Base-by-base conservation (phyloP, 2,888 invertebrate genomes). In the Helobdella robusta region DNA sequence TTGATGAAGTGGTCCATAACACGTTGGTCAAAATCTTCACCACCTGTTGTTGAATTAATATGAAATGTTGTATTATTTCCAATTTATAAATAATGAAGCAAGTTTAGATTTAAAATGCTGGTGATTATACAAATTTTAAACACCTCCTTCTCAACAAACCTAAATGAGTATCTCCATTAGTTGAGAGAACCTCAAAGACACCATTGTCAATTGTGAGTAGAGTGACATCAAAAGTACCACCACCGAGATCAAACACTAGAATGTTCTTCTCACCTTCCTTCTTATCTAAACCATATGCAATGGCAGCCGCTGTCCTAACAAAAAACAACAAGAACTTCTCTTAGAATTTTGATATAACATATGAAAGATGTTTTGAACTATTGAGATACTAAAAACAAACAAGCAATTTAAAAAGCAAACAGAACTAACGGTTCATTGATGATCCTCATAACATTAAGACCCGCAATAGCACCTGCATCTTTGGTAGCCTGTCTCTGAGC, bases 1-100 rank as follows among this genome's bases (percentile, higher is more conserved):
- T 97, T 95, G 80, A 94, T 91, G 84, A 98, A 97, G 82, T 98
- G 93, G 75, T 97, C 94, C 92, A 95, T 93, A 2, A 95, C 92
- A 72, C 92, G 85, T 81, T 95, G 93, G 82, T 95, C 94, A 80
- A 95, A 98, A 83, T 98, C 97, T 83, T 98, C 97, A 79, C 97
- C 97, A 76, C 97, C 82, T 79, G 66, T 30, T 23, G 28, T 44
- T 30, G 18, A 4, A 60, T 40, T 28, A 40, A 35, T 40, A 36
- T 44, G 1, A 23, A 32, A 20, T 8, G n/a, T 59, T 4, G 18
- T 59, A 30, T 15, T 6, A 25, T 6, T 20, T 25, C 3, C 23
- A 25, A n/a, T 20, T 8, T 1, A 56, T 28, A 56, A 8, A 95
- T 94, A 80, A 95, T 98, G 83, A 98, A 97, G n/a, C 20, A 52